Base-by-base conservation (phyloP, 1,140 invertebrate genomes). In the Drosophila busckii region DNA sequence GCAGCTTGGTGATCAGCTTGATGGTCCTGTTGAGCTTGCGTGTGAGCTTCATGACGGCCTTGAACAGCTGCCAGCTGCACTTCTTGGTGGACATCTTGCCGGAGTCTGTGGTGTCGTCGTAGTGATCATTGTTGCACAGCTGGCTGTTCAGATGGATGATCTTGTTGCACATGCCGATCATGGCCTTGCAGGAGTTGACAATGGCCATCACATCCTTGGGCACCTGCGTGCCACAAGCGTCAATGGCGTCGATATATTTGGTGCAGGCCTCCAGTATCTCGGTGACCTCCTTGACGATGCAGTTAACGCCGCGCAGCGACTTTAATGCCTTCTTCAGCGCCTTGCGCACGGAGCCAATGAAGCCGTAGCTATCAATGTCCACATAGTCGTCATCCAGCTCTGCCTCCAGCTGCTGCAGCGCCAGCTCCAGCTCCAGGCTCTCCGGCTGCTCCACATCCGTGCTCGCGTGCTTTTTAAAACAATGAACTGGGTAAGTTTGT, bases 271-370 rank as follows among this genome's bases (percentile, higher is more conserved):
- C 9, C 38, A 71, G 1, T 0, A 84, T 17, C 1, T 16, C 13
- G 7, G 10, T 23, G 1, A 65, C 64, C 22, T 71, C 48, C 16
- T 71, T 60, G 0, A 84, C 2, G 15, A 56, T 62, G 42, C 78
- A 84, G 26, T 54, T 60, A 22, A 67, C 53, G 9, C 70, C 78
- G n/a, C 69, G 65, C 9, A 62, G 3, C 1, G 63, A 34, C 22
- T 53, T 67, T 4, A 53, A 19, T 4, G 22, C 50, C 6, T 35
- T 41, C n/a, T 13, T 48, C 8, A 83, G 4, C 0, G 37, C 4
- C 0, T 25, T 38, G 2, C 15, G 29, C 45, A 64, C 48, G 4
- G 8, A 4, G 1, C 6, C 1, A 3, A 76, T 10, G 17, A 70
- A 53, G 4, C 66, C 35, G 15, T 4, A 23, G 3, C 26, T 3